These are phyloP conservation scores for Babyrousa celebensis DNA, from an alignment of 2,797 vertebrate species.

Conservation along the genomic window DNA sequence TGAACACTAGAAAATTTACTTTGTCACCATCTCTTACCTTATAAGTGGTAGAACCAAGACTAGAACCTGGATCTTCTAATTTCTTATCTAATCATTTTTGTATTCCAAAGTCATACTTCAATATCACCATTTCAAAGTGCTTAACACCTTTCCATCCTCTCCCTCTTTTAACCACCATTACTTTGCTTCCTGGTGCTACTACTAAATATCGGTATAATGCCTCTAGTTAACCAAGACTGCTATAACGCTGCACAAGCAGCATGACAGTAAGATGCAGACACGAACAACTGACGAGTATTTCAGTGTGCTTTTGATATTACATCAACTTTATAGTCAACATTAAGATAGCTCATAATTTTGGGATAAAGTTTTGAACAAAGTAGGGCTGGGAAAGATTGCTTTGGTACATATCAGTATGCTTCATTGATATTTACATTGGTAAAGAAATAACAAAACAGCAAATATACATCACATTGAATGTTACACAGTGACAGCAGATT, in stretches of 20 bases:
- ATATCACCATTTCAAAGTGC: constrained; percentile 10
- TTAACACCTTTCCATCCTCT: neutral
- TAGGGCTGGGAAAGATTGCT: constrained; percentile 11
- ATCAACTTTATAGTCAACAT: constrained; percentile 1
- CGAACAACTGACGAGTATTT: constrained; percentile 21
- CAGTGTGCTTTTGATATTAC: constrained; percentile 26
- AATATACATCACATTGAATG: neutral
- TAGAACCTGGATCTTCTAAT: neutral
- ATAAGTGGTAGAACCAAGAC: constrained; percentile 29
- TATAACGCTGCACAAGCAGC: neutral
- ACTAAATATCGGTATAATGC: constrained; percentile 35
- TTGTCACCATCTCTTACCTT: neutral
- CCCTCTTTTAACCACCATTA: neutral
- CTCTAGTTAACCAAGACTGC: neutral
- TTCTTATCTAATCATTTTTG: constrained; percentile 10
- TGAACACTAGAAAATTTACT: neutral
- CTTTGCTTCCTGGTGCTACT: neutral
- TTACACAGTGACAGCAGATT: constrained; percentile 23
- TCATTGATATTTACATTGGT: neutral
- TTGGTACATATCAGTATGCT: constrained; percentile 38
- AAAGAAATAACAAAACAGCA: constrained; percentile 40
- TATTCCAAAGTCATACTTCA: neutral
- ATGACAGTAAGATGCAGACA: neutral
- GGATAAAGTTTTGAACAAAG: neutral
- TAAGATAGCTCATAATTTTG: constrained; percentile 1